Conservation (phyloP, 2,113 vertebrate species). For the Urocolius indicus region DNA sequence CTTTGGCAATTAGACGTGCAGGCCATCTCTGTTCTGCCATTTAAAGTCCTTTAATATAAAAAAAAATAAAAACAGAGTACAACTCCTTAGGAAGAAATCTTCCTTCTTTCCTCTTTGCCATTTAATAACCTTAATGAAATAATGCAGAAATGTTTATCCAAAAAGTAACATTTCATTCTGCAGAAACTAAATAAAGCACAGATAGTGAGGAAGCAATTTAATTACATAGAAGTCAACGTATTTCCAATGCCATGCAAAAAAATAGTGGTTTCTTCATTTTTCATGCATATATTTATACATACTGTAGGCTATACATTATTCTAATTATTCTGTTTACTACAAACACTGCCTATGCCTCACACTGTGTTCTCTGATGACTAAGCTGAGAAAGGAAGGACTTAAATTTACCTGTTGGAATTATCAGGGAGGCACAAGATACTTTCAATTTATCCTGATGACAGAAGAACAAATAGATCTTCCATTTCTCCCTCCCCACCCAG, state of each 20-base stretch:
- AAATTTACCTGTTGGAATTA: background rate
- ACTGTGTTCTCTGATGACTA: background rate
- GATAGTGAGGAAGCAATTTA: background rate
- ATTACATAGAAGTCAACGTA: background rate
- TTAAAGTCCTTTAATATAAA: background rate
- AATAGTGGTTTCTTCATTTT: background rate
- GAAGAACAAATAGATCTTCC: background rate
- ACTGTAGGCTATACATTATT: background rate
- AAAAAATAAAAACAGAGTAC: background rate
- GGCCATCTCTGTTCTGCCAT: background rate
- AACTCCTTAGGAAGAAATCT: background rate
- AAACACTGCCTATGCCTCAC: background rate
- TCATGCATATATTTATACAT: background rate
- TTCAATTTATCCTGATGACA: background rate
- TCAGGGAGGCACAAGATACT: background rate
- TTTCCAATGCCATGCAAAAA: background rate
- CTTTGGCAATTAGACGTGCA: constrained; percentile 43
- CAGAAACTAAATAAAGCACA: background rate
- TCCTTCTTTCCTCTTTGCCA: background rate
- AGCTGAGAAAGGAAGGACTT: background rate
- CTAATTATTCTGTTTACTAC: constrained; percentile 1
- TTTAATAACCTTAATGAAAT: background rate
- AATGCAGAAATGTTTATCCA: background rate
- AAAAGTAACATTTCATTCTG: background rate
- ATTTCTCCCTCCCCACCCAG: background rate